Base-by-base conservation (phyloP, 1,140 invertebrate species). In the Hypsibius dujardini region DNA sequence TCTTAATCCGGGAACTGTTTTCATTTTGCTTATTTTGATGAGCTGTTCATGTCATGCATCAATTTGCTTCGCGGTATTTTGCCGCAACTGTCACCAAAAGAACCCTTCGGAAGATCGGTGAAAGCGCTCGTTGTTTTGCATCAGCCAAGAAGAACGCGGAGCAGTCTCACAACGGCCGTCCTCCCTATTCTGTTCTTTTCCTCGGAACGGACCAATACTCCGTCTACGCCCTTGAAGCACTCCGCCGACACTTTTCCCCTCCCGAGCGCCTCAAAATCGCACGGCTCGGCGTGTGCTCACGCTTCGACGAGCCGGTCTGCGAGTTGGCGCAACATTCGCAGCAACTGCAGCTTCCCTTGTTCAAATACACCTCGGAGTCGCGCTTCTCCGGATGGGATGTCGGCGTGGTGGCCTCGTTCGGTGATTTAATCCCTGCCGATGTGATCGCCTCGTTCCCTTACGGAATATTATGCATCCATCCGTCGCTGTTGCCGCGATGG, bases 401-500 rank as follows among this genome's bases (percentile, higher is more conserved):
- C 62, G 78, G 78, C n/a, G 75, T 78, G n/a, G 71, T 78, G 1
- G 77, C 75, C 1, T 79, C 78, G 28, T 79, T 79, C 74, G 78
- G 78, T 14, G 73, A 76, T 46, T 73, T 79, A 7, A 76, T 79
- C 50, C 78, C 78, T 15, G 70, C 72, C 3, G 70, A 56, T 42
- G 46, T 78, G 2, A 79, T 79, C 45, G 46, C 75, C 15, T 73
- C 72, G 67, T 78, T 79, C 74, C 76, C 77, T 67, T 76, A 76
- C 62, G 62, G 62, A 15, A 80, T 81, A 70, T 72, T 81, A 2
- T 81, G 81, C 73, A 76, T 95, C 1, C 94, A 97, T 81, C 89
- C 86, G 12, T 94, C 90, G 80, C 77, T 97, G 47, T 78, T 98
- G 74, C 94, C 94, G 46, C 82, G 88, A 73, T 97, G 91, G 90